phyloP scores from a whole-genome alignment of 2,888 invertebrate species.

The Aphrophora alni region DNA sequence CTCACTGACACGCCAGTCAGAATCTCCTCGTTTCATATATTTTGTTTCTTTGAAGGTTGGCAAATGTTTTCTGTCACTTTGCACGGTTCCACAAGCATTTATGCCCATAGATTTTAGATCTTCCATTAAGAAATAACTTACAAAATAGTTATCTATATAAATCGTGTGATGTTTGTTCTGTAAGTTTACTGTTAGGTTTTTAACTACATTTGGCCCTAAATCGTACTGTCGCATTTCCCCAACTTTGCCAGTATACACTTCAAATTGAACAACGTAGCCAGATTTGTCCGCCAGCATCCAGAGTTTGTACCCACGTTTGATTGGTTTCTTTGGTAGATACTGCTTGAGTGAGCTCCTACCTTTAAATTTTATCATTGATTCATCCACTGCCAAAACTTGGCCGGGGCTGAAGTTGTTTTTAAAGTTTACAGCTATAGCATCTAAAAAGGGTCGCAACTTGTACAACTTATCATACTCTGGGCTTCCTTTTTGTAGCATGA shows the following conservation, averaged over 20 bases:
- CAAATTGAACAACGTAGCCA: conserved; percentile 50
- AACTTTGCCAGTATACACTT: conserved; percentile 52
- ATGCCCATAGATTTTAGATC: background rate
- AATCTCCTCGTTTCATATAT: background rate
- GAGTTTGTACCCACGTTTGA: conserved; percentile 51
- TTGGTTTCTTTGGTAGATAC: conserved; percentile 51
- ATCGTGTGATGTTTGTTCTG: conserved; percentile 47
- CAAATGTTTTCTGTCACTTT: background rate
- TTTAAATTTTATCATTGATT: conserved; percentile 52
- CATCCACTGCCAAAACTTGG: conserved; percentile 33
- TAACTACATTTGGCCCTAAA: conserved; percentile 50
- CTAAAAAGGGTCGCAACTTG: conserved; percentile 28
- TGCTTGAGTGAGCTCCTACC: conserved; percentile 49
- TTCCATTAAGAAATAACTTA: background rate
- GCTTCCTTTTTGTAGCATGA: too few relatives aligned
- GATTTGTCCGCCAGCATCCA: conserved; percentile 48
- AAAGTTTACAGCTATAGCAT: conserved; percentile 16
- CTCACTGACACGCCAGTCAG: background rate
- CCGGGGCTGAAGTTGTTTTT: conserved; percentile 11
- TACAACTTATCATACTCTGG: background rate
- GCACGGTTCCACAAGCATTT: background rate
- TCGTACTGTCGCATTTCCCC: conserved; percentile 45
- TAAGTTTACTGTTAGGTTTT: conserved; percentile 46
- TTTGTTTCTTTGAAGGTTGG: background rate
- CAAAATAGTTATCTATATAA: conserved; percentile 53